phyloP scores from a whole-genome alignment of 2,797 vertebrate genomes.

The Microhierax caerulescens region DNA sequence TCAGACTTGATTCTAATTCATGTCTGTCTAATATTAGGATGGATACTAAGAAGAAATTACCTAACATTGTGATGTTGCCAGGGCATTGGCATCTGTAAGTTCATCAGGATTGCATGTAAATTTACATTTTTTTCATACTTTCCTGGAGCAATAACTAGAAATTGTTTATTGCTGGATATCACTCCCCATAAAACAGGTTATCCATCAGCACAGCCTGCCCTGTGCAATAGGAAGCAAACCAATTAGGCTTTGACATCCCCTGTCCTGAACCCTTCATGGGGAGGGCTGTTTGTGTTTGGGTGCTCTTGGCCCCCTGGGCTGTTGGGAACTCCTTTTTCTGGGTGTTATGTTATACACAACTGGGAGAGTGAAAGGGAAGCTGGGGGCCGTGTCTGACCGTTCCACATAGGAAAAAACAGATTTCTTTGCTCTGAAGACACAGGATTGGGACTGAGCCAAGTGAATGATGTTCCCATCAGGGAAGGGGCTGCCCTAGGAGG shows the following conservation, averaged over 20 bases:
- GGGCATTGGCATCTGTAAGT: neutral
- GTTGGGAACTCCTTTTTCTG: neutral
- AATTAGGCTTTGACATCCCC: neutral
- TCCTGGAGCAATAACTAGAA: neutral
- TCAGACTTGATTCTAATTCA: neutral
- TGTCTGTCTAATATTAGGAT: neutral
- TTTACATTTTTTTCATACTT: neutral
- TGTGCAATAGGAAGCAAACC: neutral
- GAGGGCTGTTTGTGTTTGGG: neutral
- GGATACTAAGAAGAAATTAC: neutral
- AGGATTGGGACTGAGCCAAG: neutral
- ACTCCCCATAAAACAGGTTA: neutral
- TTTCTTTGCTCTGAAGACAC: neutral
- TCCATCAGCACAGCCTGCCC: neutral
- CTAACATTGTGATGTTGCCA: neutral
- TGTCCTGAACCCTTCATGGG: fast-evolving
- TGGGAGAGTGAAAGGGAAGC: neutral
- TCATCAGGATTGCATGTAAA: neutral
- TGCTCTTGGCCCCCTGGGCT: neutral
- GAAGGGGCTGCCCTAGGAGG: neutral
- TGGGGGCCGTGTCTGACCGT: neutral
- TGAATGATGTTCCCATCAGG: neutral
- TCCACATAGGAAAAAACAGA: fast-evolving
- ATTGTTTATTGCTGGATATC: neutral
- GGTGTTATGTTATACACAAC: neutral